Evolutionary conservation across 2,113 vertebrate species (phyloP).

Genomic region (Bubo blakistoni): DNA sequence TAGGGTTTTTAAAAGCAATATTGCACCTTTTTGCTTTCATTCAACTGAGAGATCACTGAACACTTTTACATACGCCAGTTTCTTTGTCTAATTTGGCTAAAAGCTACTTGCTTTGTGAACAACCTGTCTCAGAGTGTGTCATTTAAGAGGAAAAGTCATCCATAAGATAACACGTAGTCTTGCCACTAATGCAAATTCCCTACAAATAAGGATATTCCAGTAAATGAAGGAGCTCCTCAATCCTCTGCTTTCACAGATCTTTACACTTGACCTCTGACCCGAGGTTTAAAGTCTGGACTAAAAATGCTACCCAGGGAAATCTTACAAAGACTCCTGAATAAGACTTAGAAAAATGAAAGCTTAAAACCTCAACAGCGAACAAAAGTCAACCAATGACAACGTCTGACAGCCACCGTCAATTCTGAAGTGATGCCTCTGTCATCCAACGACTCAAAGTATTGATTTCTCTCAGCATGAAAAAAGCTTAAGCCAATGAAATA

Average conservation of each 20-base stretch:
- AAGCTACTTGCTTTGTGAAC: conserved; percentile 70
- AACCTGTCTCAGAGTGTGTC: conserved; percentile 64
- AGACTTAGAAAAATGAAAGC: conserved; percentile 91
- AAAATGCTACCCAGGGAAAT: conserved; percentile 83
- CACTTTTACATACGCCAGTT: background rate
- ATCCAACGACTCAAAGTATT: conserved; percentile 85
- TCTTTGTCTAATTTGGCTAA: conserved; percentile 46
- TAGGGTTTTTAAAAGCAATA: background rate
- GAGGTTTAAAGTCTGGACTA: conserved; percentile 76
- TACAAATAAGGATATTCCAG: conserved; percentile 71
- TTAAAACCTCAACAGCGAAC: conserved; percentile 91
- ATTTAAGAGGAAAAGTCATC: conserved; percentile 74
- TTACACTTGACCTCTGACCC: conserved; percentile 83
- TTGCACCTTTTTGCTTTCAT: background rate
- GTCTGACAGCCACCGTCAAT: conserved; percentile 93
- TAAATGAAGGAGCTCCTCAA: conserved; percentile 71
- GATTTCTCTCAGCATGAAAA: conserved; percentile 89
- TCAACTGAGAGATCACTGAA: background rate
- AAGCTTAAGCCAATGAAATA: conserved; percentile 85
- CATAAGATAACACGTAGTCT: conserved; percentile 33
- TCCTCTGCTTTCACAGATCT: conserved; percentile 73
- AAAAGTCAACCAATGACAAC: conserved; percentile 95
- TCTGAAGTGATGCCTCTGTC: conserved; percentile 95
- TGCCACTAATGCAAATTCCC: conserved; percentile 75
- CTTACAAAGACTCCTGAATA: conserved; percentile 77